Evolutionary conservation across 2,888 invertebrate genomes (phyloP).

Genomic region (Agonum fuliginosum): DNA sequence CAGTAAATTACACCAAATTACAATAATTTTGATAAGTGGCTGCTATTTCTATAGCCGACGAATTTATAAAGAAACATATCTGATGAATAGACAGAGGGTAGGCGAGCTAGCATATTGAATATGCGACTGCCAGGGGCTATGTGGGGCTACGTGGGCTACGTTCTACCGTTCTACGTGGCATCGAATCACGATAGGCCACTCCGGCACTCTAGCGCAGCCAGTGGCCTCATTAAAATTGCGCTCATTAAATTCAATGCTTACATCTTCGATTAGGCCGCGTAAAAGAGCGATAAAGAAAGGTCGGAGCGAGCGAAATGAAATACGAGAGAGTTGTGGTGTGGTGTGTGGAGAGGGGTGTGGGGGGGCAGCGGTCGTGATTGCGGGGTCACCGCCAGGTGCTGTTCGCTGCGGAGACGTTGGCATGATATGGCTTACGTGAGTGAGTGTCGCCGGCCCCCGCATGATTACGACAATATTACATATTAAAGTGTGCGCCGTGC

Average conservation of each 20-base stretch:
- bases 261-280: slow-evolving; percentile 62
- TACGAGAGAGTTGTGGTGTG: slow-evolving; percentile 36
- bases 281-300: slow-evolving; percentile 64
- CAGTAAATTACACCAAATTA: slow-evolving; percentile 39
- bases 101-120: slow-evolving; percentile 33
- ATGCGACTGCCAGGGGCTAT: slow-evolving; percentile 4
- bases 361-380: slow-evolving; percentile 46
- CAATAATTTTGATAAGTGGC: slow-evolving; percentile 44
- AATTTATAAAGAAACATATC: slow-evolving; percentile 30
- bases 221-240: slow-evolving; percentile 66
- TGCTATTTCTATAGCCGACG: slow-evolving; percentile 31
- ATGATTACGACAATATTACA: slow-evolving; percentile 71
- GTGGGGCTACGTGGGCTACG: not conserved
- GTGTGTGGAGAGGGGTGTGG: too few species aligned
- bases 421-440: slow-evolving; percentile 58
- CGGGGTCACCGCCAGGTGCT: slow-evolving; percentile 25
- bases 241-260: slow-evolving; percentile 67
- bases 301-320: slow-evolving; percentile 61
- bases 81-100: not conserved
- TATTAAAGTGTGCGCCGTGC: slow-evolving; percentile 61
- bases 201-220: slow-evolving; percentile 13
- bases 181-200: slow-evolving; percentile 27
- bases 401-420: slow-evolving; percentile 3
- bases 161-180: not conserved
- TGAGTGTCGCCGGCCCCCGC: slow-evolving; percentile 63